These are phyloP conservation scores for Abrostola tripartita DNA, from an alignment of 2,888 invertebrate genomes.

Conservation along the genomic window DNA sequence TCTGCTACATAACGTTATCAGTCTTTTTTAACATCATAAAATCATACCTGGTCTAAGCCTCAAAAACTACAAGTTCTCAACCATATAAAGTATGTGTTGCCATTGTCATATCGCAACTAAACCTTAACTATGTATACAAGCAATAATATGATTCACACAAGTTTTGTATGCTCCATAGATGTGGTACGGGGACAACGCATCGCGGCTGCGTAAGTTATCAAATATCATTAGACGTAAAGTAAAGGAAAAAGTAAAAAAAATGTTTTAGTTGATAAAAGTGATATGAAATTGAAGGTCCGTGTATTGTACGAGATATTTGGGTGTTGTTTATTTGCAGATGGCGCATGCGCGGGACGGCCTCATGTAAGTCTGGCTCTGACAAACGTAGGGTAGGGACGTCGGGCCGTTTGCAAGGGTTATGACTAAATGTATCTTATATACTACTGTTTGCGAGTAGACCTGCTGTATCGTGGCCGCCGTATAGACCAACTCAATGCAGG, in stretches of 20 bases:
- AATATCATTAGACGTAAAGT: slow-evolving; percentile 45
- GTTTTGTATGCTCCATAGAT: slow-evolving; percentile 50
- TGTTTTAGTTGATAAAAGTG: slow-evolving; percentile 35
- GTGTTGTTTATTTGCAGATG: slow-evolving; percentile 56
- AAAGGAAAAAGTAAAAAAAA: slow-evolving; percentile 42
- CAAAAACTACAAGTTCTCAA: no score
- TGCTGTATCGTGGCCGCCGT: no score
- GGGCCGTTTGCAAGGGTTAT: slow-evolving; percentile 14
- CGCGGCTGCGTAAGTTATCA: slow-evolving; percentile 55
- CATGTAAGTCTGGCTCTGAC: slow-evolving; percentile 50
- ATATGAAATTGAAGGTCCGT: slow-evolving; percentile 42
- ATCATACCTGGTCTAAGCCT: no score
- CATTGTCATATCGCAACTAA: no score
- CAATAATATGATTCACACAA: slow-evolving; percentile 27
- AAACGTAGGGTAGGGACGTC: slow-evolving; percentile 42
- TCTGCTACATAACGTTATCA: no score
- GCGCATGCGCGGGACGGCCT: slow-evolving; percentile 40
- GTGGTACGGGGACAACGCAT: slow-evolving; percentile 48
- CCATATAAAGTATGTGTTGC: no score
- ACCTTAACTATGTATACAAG: no score
- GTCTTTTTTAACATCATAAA: no score
- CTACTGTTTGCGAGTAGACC: neutral
- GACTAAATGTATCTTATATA: neutral
- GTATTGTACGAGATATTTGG: slow-evolving; percentile 49
- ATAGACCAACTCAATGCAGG: no score